Base-by-base conservation (phyloP, 1,140 invertebrate genomes). In the Mya arenaria region DNA sequence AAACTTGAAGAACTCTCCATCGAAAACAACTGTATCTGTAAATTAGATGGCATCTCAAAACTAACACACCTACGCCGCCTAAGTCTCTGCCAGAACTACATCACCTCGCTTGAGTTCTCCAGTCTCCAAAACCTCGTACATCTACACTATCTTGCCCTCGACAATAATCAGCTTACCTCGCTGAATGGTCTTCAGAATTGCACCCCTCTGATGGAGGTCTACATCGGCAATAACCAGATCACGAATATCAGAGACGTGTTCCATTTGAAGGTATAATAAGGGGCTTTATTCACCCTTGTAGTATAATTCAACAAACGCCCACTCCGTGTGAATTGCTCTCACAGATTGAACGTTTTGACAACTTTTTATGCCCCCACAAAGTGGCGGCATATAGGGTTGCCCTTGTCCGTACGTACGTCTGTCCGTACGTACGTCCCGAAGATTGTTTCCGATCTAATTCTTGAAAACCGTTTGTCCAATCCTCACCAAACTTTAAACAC, bases 21-120 rank as follows among this genome's bases (percentile, higher is more conserved):
- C 86, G 97, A 98, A 93, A 96, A 97, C 85, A 99, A 99, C 93
- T 95, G 95, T 91, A 96, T 99, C 55, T 94, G 94, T 5, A 95
- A 96, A 86, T 92, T 99, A 3, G 97, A 97, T 58, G 96, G 97
- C 0, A 95, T 99, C 84, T 94, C 95, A 34, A 96, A 95, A 1
- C 92, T 99, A 44, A 95, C 94, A 85, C 96, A 95, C 87, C 94
- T 99, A n/a, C 95, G 97, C 28, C 97, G 97, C 0, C 96, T 99
- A 69, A 97, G 97, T 90, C 92, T 98, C 10, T 96, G 96, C 89
- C 95, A 95, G 69, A 99, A 98, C 92, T 95, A 95, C 84, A 94
- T 98, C 69, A 94, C 94, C 25, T 94, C 95, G 8, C 92, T 98
- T 34, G 92, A 93, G 30, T 84, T 75, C 28, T 82, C 82, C 3